Base-by-base conservation (phyloP, 1,140 invertebrate species). In the Cydia splendana region DNA sequence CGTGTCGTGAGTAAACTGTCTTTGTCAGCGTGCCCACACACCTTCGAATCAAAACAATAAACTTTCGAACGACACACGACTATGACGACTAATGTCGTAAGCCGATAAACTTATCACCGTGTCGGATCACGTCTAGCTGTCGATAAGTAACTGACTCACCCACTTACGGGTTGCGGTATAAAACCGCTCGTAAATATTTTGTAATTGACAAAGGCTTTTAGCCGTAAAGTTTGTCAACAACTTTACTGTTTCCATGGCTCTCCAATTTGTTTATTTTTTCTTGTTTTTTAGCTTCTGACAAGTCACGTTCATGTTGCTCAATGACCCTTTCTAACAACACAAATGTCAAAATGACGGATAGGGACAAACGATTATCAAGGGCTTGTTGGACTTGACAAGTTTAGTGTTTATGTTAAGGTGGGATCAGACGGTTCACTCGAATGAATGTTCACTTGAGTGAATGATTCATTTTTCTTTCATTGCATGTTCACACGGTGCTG, bases 101-200 rank as follows among this genome's bases (percentile, higher is more conserved):
- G 67, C 34, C 67, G 67, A 71, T 71, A 71, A 42, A 71, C 30
- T 42, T 87, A 87, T 85, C 84, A 85, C 82, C 82, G 82, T 87
- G 78, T 82, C 88, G 82, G 81, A 90, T 88, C 88, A 87, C 86
- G 85, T 89, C 84, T 76, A 75, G 69, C 73, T 79, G 79, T 83
- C 82, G 84, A 88, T 87, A 87, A 80, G 38, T 77, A 67, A 82
- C 75, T 86, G 83, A 87, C 74, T 85, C 84, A 87, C 78, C 81
- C 34, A 71, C 67, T 71, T 38, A 71, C 34, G 13, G 67, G 34
- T 38, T 38, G 30, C 28, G 67, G 67, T 38, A 67, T 38, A 71
- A 62, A 62, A 71, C 30, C 67, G 34, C 67, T 38, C 34, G n/a
- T 71, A 71, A 71, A 71, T 71, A 71, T 71, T 71, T 71, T 71